These are phyloP conservation scores for Tupaia chinensis DNA, from an alignment of 2,113 vertebrate genomes.

Conservation along the genomic window DNA sequence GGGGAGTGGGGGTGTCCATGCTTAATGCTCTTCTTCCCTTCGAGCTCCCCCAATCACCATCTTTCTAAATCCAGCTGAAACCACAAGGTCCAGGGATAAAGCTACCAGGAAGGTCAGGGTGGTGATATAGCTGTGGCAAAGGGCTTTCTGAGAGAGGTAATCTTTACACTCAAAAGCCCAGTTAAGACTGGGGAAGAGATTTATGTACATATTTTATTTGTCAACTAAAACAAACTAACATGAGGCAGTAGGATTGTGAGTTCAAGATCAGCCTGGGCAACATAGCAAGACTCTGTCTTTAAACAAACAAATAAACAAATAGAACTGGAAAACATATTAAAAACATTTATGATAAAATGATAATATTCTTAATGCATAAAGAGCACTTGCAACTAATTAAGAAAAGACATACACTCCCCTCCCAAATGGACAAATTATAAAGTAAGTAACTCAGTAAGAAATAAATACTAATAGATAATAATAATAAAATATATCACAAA, in stretches of 20 bases:
- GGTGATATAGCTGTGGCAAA: not conserved
- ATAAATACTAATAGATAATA: conserved; percentile 5
- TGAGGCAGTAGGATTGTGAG: no score
- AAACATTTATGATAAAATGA: not conserved
- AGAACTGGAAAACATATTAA: not conserved
- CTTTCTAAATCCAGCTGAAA: conserved; percentile 9
- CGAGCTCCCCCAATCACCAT: no score
- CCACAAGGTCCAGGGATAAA: not conserved
- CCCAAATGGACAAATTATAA: not conserved
- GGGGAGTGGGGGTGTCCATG: not conserved
- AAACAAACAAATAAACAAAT: not conserved
- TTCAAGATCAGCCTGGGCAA: no score
- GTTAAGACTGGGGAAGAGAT: not conserved
- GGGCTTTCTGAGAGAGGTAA: not conserved
- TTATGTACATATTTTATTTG: not conserved
- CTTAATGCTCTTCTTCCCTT: not conserved
- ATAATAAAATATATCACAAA: not conserved
- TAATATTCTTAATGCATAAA: conserved; percentile 1
- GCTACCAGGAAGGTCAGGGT: not conserved
- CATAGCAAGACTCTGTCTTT: no score
- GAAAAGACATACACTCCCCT: not conserved
- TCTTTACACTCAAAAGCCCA: not conserved
- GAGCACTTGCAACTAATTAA: conserved; percentile 21
- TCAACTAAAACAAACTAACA: not conserved
- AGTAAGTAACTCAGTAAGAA: not conserved